phyloP scores from a whole-genome alignment of 1,140 invertebrate species.

The Pseudobourletiella spinata region DNA sequence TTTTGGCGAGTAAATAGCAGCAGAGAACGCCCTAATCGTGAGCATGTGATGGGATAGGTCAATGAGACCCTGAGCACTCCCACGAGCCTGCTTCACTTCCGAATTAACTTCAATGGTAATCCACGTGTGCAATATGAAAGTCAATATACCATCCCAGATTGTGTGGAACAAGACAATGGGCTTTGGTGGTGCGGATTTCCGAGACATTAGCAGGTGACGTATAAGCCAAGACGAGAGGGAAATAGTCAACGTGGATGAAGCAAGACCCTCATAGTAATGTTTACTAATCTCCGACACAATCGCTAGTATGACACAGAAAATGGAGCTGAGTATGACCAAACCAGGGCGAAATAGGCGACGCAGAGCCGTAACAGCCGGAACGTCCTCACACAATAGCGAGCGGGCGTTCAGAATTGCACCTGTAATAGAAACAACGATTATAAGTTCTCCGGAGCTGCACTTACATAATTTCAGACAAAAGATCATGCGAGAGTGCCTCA shows the following conservation, averaged over 20 bases:
- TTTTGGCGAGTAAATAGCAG: conserved; percentile 13
- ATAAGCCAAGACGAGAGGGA: background rate
- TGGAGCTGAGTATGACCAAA: conserved; percentile 9
- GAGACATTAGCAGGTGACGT: background rate
- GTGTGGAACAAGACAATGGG: background rate
- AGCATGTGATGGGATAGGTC: conserved; percentile 17
- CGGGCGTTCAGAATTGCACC: background rate
- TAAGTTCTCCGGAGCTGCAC: no score
- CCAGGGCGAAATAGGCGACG: conserved; percentile 6
- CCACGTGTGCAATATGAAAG: conserved; percentile 19
- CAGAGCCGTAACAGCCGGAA: conserved; percentile 10
- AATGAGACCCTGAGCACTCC: conserved; percentile 12
- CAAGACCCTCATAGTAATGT: background rate
- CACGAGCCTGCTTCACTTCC: background rate
- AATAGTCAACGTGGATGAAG: background rate
- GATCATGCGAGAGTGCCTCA: conserved; percentile 11
- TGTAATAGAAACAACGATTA: background rate
- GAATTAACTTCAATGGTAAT: conserved; percentile 6
- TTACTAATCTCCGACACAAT: background rate
- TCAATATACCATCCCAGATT: conserved; percentile 16
- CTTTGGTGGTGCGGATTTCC: background rate
- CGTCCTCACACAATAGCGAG: conserved; percentile 20
- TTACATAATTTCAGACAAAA: no score
- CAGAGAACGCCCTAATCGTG: conserved; percentile 26
- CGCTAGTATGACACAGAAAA: background rate